phyloP scores from a whole-genome alignment of 35 echinoderm and acorn worm genomes.

The Stichopus chloronotus region DNA sequence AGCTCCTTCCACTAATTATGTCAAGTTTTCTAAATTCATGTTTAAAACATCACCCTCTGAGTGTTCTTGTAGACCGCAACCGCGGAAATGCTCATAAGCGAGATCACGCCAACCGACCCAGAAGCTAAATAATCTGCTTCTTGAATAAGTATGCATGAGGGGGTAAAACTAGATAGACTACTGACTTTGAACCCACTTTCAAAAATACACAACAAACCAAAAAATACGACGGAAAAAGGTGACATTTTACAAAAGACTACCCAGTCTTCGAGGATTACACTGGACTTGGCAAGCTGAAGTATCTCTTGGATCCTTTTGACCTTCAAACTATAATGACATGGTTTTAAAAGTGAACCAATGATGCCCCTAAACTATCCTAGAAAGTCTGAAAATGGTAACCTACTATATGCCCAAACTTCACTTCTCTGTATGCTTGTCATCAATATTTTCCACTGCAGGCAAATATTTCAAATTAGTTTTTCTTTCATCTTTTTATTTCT shows the following conservation, averaged over 20 bases:
- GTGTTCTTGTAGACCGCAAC: background rate
- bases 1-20: slow-evolving; percentile 1
- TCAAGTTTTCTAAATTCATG: background rate
- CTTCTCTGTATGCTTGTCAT: too few species aligned
- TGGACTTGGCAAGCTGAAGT: background rate
- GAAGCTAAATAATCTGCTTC: background rate
- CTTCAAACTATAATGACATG: background rate
- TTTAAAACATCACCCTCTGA: background rate
- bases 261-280: background rate
- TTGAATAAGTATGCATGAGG: background rate
- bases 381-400: background rate
- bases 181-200: background rate
- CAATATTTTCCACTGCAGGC: too few species aligned
- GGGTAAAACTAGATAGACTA: background rate
- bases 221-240: background rate
- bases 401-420: too few species aligned
- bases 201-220: background rate
- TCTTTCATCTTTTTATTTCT: too few species aligned
- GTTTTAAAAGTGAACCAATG: background rate
- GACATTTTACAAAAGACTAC: too few species aligned
- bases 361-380: background rate
- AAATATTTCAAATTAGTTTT: too few species aligned
- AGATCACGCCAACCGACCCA: background rate
- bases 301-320: background rate
- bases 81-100: background rate